phyloP scores from a whole-genome alignment of 2,797 vertebrate genomes.

The Oophaga sylvatica region DNA sequence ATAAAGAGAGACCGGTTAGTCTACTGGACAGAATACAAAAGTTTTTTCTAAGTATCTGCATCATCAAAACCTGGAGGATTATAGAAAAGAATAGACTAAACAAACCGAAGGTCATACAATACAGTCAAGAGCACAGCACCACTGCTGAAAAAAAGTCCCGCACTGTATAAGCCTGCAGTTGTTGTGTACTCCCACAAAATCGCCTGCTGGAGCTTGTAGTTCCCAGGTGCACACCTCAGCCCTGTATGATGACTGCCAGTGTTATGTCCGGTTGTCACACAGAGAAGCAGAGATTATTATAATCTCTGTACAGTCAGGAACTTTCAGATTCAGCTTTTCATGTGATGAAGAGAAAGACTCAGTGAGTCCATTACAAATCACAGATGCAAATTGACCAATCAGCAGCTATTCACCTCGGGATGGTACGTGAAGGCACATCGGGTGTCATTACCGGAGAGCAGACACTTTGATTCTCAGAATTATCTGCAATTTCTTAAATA shows the following conservation, averaged over 20 bases:
- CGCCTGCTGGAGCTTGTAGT: neutral
- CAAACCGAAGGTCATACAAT: too few relatives aligned
- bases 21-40: too few relatives aligned
- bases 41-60: too few relatives aligned
- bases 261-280: neutral
- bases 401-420: conserved; percentile 8
- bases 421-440: neutral
- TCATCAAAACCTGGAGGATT: too few relatives aligned
- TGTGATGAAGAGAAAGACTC: neutral
- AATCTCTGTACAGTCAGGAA: neutral
- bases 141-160: too few relatives aligned
- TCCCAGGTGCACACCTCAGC: neutral
- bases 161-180: too few relatives aligned
- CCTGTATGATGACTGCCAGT: neutral
- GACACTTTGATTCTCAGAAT: conserved; percentile 3
- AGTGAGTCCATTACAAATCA: neutral
- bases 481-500: neutral
- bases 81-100: too few relatives aligned
- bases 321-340: neutral
- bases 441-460: neutral
- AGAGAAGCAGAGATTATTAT: neutral
- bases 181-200: too few relatives aligned
- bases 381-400: conserved; percentile 40
- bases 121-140: too few relatives aligned
- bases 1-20: too few relatives aligned